Conservation (phyloP, 2,888 invertebrate species). For the Limulus polyphemus region DNA sequence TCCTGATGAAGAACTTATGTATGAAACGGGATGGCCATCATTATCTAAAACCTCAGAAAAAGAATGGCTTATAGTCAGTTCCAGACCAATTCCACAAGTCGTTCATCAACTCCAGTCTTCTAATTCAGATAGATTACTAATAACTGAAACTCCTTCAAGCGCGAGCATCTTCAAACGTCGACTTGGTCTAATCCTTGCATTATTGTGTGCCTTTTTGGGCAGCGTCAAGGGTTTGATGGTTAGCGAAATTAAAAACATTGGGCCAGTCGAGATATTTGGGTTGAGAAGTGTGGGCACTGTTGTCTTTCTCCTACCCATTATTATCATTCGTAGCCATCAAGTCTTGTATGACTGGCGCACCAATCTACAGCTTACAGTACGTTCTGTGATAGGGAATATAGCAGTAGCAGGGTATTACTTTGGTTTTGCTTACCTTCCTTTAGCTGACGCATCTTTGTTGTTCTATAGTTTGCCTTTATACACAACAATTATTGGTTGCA, state of each 20-base stretch:
- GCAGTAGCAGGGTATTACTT: constrained; percentile 16
- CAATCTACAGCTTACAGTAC: constrained; percentile 8
- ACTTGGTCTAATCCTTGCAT: constrained; percentile 3
- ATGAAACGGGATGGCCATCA: no score
- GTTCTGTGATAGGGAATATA: constrained; percentile 13
- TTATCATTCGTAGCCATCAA: constrained; percentile 4
- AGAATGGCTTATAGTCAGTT: no score
- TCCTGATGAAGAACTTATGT: no score
- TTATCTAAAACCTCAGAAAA: no score
- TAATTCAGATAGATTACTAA: no score
- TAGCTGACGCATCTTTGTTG: constrained; percentile 14
- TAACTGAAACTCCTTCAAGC: no score
- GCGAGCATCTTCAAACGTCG: no score
- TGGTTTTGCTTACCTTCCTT: constrained; percentile 13
- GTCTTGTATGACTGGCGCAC: constrained; percentile 4
- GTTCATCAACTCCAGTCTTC: no score
- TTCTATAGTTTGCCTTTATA: constrained; percentile 16
- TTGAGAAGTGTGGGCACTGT: constrained; percentile 12
- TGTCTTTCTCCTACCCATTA: constrained; percentile 8
- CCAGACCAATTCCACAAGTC: no score
- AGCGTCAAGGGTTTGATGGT: constrained; percentile 17
- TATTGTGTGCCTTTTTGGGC: constrained; percentile 14
- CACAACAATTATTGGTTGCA: constrained; percentile 10
- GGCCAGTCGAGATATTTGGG: constrained; percentile 16
- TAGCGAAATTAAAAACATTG: constrained; percentile 9